These are phyloP conservation scores for Alca torda DNA, from an alignment of 2,797 vertebrate genomes.

Conservation along the genomic window DNA sequence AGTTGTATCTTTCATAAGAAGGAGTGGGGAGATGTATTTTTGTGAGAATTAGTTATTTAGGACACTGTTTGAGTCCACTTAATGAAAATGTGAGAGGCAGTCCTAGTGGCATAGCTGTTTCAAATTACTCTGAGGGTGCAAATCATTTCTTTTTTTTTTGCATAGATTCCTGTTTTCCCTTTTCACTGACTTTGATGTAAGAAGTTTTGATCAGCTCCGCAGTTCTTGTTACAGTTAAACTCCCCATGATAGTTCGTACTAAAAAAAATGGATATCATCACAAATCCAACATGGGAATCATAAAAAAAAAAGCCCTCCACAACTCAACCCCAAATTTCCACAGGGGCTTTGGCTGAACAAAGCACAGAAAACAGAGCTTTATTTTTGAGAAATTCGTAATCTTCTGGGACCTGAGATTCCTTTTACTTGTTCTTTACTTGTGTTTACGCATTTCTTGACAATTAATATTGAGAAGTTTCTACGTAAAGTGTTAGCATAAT, in stretches of 20 bases:
- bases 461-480: background rate
- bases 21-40: background rate
- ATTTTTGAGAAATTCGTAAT: background rate
- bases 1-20: background rate
- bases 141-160: background rate
- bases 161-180: background rate
- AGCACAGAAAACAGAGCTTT: background rate
- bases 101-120: background rate
- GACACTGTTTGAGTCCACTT: background rate
- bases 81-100: background rate
- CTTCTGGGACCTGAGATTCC: background rate
- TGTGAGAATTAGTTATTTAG: background rate
- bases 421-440: background rate
- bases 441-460: background rate
- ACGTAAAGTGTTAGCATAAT: background rate
- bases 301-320: background rate
- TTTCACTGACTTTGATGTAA: background rate
- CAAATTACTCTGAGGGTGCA: background rate
- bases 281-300: background rate
- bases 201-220: background rate
- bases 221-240: background rate
- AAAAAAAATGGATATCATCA: background rate
- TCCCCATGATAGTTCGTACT: background rate
- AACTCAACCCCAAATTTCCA: background rate
- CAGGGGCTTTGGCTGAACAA: background rate